Evolutionary conservation across 2,797 vertebrate genomes (phyloP).

Genomic region (Molossus alvarezi): DNA sequence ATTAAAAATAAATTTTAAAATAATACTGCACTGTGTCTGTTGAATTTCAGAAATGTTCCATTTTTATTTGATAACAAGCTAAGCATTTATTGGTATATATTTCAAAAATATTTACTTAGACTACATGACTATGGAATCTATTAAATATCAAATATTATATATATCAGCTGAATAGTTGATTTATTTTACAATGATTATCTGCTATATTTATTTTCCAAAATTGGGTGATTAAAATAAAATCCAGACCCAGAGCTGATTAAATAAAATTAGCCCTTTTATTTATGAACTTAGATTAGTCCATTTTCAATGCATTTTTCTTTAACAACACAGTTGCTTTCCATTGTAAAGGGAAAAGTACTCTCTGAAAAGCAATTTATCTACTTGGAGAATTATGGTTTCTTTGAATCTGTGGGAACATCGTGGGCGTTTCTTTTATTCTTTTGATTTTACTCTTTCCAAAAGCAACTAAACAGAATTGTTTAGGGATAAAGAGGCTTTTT

Average conservation of each 20-base stretch:
- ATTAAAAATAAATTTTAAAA: neutral
- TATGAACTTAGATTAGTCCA: neutral
- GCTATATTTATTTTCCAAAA: neutral
- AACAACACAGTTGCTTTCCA: conserved; percentile 7
- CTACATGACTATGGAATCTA: neutral
- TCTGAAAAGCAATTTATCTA: conserved; percentile 19
- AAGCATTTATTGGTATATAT: neutral
- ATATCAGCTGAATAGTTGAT: neutral
- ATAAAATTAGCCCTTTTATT: neutral
- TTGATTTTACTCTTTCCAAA: neutral
- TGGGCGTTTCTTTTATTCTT: conserved; percentile 6
- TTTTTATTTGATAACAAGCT: neutral
- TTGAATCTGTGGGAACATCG: conserved; percentile 7
- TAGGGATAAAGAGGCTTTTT: neutral
- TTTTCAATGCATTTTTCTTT: conserved; percentile 55
- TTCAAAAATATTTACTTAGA: neutral
- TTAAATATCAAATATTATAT: neutral
- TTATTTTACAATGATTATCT: conserved; percentile 19
- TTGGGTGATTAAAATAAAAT: neutral
- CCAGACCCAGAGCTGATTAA: neutral
- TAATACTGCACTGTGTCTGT: neutral
- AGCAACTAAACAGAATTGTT: neutral
- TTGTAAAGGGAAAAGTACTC: conserved; percentile 3
- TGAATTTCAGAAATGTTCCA: neutral
- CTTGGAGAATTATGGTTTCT: neutral